A percentile compares a stretch with the other conserved stretches of the same genome.
Evolutionary conservation across 2,888 invertebrate genomes (phyloP).

Genomic region (Byasa hedistus): DNA sequence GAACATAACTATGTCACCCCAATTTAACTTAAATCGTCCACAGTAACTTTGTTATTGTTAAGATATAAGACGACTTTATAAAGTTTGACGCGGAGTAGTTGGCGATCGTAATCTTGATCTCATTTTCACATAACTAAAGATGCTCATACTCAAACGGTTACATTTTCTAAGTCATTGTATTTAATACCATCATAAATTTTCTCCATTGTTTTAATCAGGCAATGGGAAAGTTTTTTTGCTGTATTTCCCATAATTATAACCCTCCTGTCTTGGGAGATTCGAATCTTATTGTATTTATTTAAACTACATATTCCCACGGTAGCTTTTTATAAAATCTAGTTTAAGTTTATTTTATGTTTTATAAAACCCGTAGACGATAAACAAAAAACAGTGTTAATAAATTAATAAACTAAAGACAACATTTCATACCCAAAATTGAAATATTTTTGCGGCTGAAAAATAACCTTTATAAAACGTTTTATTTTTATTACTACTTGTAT

Average conservation of each 20-base stretch:
- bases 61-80: no score
- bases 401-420: no score
- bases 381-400: no score
- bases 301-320: constrained; percentile 19
- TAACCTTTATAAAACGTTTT: no score
- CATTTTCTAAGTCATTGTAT: constrained; percentile 19
- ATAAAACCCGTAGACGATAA: no score
- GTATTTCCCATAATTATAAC: constrained; percentile 28
- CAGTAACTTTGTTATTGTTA: neutral
- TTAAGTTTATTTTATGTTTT: neutral
- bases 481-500: no score
- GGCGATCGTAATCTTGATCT: neutral
- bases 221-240: constrained; percentile 36
- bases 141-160: constrained; percentile 26
- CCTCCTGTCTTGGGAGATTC: constrained; percentile 32
- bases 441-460: no score
- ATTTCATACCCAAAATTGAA: no score
- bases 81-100: no score
- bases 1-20: neutral
- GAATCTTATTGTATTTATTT: constrained; percentile 21
- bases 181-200: constrained; percentile 45
- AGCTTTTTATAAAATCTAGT: neutral
- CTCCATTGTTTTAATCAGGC: constrained; percentile 48
- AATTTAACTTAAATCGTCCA: neutral
- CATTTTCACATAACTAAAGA: constrained; percentile 18